Conservation (phyloP, 2,797 vertebrate genomes). For the Crocodylus rhombifer region DNA sequence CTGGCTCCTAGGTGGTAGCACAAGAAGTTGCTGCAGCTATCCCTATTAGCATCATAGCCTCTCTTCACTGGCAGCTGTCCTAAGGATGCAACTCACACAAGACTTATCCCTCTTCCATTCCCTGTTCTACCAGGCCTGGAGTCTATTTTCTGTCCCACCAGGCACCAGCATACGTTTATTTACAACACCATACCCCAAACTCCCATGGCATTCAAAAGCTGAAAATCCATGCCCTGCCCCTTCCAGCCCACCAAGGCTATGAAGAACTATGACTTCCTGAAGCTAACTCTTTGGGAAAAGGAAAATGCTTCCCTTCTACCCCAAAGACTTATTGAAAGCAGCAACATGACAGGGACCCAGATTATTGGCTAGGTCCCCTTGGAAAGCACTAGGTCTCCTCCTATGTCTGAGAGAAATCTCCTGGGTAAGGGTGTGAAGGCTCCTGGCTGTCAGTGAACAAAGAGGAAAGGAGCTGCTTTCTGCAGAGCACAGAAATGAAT, state of each 20-base stretch:
- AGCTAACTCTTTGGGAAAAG: accelerated
- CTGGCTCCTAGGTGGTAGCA: not conserved
- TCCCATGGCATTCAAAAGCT: not conserved
- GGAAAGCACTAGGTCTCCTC: not conserved
- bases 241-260: not conserved
- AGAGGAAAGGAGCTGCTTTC: not conserved
- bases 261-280: not conserved
- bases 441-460: not conserved
- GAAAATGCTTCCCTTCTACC: not conserved
- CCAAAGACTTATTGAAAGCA: not conserved
- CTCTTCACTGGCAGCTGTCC: not conserved
- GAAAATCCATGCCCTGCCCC: not conserved
- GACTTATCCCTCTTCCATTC: not conserved
- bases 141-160: not conserved
- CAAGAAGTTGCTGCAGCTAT: not conserved
- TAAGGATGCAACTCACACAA: accelerated
- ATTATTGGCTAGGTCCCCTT: not conserved
- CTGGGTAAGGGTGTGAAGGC: not conserved
- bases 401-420: not conserved
- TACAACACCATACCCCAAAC: not conserved
- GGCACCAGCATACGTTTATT: not conserved
- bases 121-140: not conserved
- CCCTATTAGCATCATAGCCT: not conserved
- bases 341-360: not conserved
- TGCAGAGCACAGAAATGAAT: not conserved